Conservation (phyloP, 2,113 vertebrate genomes). For the Phyllopteryx taeniolatus region DNA sequence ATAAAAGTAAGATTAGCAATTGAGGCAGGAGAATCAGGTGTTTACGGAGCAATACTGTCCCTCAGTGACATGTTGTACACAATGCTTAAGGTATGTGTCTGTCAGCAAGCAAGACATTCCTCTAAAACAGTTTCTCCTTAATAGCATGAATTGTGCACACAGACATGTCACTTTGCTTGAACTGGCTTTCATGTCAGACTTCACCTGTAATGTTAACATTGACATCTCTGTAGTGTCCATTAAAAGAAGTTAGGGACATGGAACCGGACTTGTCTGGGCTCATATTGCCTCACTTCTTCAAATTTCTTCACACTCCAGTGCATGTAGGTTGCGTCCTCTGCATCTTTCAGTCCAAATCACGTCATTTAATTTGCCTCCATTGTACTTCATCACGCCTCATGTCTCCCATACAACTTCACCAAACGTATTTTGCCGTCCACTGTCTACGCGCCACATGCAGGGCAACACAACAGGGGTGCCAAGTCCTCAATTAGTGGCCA, state of each 20-base stretch:
- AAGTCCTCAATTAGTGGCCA: constrained; percentile 68
- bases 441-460: constrained; percentile 30
- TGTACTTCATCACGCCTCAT: constrained; percentile 50
- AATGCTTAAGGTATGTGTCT: background rate
- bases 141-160: background rate
- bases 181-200: constrained; percentile 18
- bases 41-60: background rate
- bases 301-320: constrained; percentile 43
- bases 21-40: background rate
- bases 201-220: constrained; percentile 33
- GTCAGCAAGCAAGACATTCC: background rate
- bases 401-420: constrained; percentile 45
- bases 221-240: constrained; percentile 28
- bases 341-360: constrained; percentile 51
- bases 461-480: constrained; percentile 49
- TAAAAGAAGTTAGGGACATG: constrained; percentile 34
- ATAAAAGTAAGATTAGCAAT: background rate
- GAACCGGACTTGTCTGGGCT: constrained; percentile 42
- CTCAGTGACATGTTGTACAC: background rate
- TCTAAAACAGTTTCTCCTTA: background rate
- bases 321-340: constrained; percentile 34
- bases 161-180: background rate
- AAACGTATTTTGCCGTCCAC: constrained; percentile 47
- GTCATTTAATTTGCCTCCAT: constrained; percentile 60
- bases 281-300: constrained; percentile 42